Evolutionary conservation across 2,113 vertebrate genomes (phyloP).

Genomic region (Rhinolophus ferrumequinum): DNA sequence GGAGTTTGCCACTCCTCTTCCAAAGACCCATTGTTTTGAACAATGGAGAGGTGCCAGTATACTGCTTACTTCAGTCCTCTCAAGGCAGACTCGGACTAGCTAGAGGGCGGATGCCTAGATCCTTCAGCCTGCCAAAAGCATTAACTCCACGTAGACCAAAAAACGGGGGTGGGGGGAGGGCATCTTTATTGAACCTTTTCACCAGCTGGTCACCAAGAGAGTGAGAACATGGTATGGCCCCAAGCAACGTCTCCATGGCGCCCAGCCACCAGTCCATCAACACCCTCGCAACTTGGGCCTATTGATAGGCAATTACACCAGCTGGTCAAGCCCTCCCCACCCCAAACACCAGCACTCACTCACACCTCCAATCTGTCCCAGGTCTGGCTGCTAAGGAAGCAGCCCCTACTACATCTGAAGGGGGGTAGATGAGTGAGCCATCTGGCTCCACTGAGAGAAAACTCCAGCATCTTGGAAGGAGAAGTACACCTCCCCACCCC

Average conservation of each 20-base stretch:
- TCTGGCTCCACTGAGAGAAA: neutral
- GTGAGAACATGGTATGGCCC: conserved; percentile 11
- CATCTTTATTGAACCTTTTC: neutral
- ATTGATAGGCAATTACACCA: conserved; percentile 31
- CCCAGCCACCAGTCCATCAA: conserved; percentile 67
- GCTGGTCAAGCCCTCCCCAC: conserved; percentile 60
- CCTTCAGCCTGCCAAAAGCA: neutral
- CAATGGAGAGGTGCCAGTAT: accelerated
- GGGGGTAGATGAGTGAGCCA: neutral
- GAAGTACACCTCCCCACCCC: too few relatives aligned
- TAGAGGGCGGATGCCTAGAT: neutral
- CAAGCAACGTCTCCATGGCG: conserved; percentile 42
- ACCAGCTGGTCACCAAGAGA: conserved; percentile 65
- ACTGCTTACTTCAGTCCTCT: neutral
- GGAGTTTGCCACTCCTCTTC: neutral
- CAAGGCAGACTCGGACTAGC: neutral
- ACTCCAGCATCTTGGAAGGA: neutral
- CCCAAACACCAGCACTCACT: neutral
- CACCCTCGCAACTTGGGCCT: conserved; percentile 39
- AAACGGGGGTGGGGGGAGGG: neutral
- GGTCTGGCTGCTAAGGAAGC: neutral
- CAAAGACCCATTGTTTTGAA: neutral
- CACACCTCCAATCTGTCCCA: conserved; percentile 62
- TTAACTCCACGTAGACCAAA: neutral
- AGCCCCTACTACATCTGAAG: neutral